phyloP scores from a whole-genome alignment of 1,140 invertebrate genomes.

The Sycophila sp. region DNA sequence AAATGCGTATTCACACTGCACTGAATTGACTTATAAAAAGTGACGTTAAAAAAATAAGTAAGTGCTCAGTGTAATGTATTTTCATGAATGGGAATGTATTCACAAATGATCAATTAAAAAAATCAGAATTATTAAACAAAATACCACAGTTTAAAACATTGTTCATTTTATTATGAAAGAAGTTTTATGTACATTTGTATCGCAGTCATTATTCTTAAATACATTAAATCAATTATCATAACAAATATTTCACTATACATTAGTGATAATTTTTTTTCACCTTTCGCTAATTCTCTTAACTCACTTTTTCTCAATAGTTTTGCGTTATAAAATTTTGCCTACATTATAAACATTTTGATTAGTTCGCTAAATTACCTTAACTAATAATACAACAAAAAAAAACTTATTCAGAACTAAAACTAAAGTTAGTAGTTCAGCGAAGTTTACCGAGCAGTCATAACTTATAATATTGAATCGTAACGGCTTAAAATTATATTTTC shows the following conservation, averaged over 20 bases:
- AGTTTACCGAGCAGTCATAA: no score
- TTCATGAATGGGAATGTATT: no score
- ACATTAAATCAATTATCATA: conserved; percentile 25
- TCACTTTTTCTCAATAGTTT: neutral
- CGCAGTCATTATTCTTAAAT: conserved; percentile 13
- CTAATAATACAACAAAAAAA: conserved; percentile 7
- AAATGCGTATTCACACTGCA: no score
- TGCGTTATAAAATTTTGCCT: neutral
- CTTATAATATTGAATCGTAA: no score
- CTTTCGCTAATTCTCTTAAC: neutral
- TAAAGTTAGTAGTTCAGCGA: no score
- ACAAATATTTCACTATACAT: conserved; percentile 14
- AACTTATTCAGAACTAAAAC: neutral
- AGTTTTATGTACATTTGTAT: conserved; percentile 49
- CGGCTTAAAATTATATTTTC: no score
- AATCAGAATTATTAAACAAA: neutral
- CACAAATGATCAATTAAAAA: no score
- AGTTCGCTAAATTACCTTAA: conserved; percentile 3
- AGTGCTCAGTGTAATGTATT: no score
- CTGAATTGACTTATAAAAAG: no score
- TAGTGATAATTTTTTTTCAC: conserved; percentile 6
- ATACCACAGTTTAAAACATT: no score
- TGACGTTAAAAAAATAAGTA: no score
- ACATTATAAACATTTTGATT: conserved; percentile 27
- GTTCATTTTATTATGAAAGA: conserved; percentile 48